Conservation (phyloP, 2,113 vertebrate species). For the Pipra filicauda region DNA sequence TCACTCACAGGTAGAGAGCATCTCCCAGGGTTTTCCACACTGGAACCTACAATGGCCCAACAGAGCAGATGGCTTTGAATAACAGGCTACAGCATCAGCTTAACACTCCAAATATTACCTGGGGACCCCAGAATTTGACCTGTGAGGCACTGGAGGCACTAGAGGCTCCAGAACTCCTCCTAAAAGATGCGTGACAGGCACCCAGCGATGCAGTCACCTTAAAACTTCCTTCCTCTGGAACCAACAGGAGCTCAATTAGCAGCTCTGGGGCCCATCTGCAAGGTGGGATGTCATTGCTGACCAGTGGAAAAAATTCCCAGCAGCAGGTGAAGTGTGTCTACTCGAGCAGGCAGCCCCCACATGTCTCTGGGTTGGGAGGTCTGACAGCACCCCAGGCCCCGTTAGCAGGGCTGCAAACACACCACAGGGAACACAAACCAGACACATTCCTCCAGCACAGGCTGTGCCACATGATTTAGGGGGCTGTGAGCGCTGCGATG, state of each 20-base stretch:
- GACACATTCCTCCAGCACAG: background rate
- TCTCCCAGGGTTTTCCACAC: background rate
- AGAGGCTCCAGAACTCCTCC: background rate
- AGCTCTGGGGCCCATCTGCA: background rate
- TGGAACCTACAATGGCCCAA: background rate
- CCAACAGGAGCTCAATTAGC: background rate
- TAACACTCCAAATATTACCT: background rate
- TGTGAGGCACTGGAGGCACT: background rate
- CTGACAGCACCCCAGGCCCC: background rate
- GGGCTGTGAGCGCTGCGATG: background rate
- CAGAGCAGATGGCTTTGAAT: background rate
- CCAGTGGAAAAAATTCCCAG: background rate
- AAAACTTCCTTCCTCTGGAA: background rate
- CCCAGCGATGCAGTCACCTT: fast-evolving
- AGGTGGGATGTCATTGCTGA: background rate
- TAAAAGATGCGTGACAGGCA: background rate
- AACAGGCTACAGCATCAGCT: background rate
- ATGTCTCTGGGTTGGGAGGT: background rate
- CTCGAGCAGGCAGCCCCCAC: background rate
- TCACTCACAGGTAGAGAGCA: background rate
- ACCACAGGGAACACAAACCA: background rate
- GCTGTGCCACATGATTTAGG: background rate
- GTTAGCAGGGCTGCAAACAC: background rate
- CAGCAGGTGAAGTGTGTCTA: background rate
- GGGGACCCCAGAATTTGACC: background rate